These are phyloP conservation scores for Microtus richardsoni DNA, from an alignment of 2,113 vertebrate genomes.

Conservation along the genomic window DNA sequence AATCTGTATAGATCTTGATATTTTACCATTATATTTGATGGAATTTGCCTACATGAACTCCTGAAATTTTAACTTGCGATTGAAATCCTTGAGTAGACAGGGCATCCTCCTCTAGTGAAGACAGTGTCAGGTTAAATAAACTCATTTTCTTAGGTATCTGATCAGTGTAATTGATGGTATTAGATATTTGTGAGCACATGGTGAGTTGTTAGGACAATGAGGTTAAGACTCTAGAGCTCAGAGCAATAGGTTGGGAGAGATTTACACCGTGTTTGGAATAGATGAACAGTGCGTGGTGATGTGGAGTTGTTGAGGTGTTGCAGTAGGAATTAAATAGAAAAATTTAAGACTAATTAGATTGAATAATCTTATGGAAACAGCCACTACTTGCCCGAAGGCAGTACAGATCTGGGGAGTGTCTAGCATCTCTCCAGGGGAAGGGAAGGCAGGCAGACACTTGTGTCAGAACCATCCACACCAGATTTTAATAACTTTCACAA, in stretches of 20 bases:
- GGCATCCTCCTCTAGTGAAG: background rate
- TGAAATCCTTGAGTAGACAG: background rate
- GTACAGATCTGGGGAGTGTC: background rate
- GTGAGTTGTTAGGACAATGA: background rate
- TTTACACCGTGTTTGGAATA: background rate
- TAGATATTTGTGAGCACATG: background rate
- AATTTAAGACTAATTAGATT: background rate
- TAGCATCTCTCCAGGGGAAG: background rate
- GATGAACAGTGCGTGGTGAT: background rate
- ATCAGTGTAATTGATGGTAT: conserved; percentile 25
- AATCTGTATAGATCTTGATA: background rate
- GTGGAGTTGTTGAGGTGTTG: background rate
- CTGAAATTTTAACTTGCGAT: background rate
- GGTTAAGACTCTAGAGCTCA: background rate
- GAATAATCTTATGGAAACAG: background rate
- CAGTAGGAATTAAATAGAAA: background rate
- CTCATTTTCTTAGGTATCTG: background rate
- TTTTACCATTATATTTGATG: background rate
- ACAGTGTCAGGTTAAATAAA: background rate
- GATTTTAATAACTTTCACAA: background rate
- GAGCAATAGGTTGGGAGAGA: background rate
- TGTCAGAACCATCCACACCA: background rate
- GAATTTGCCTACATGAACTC: background rate
- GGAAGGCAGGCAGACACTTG: background rate
- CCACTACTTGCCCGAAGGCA: background rate